phyloP scores from a whole-genome alignment of 1,140 invertebrate species.

The Rhynchophorus ferrugineus region DNA sequence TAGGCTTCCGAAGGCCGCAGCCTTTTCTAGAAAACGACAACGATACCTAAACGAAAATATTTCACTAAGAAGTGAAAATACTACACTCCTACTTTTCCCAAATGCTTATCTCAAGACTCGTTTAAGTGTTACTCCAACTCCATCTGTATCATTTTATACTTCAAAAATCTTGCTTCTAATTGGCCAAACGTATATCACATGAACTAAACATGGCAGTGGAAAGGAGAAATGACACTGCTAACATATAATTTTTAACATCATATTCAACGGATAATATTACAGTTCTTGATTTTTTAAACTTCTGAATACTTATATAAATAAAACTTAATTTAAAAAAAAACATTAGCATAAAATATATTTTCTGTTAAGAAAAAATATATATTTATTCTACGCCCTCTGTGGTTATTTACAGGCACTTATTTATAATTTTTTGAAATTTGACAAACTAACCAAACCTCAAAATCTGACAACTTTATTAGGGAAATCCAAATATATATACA shows the following conservation, averaged over 20 bases:
- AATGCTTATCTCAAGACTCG: not conserved
- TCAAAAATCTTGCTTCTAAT: not conserved
- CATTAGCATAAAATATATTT: too few relatives aligned
- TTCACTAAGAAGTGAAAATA: slow-evolving; percentile 8
- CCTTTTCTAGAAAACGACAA: slow-evolving; percentile 29
- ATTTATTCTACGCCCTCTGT: too few relatives aligned
- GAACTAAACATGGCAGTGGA: not conserved
- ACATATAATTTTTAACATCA: too few relatives aligned
- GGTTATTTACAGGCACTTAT: too few relatives aligned
- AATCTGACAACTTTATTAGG: not conserved
- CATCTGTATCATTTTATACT: not conserved
- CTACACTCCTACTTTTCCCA: slow-evolving; percentile 3
- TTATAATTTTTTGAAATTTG: too few relatives aligned
- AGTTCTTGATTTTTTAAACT: too few relatives aligned
- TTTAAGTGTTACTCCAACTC: not conserved
- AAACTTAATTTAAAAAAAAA: too few relatives aligned
- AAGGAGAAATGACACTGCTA: too few relatives aligned
- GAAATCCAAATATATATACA: not conserved
- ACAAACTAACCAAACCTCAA: not conserved
- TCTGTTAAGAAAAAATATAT: too few relatives aligned
- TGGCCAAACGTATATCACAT: not conserved
- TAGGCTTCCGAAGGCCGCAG: slow-evolving; percentile 34
- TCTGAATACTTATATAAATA: too few relatives aligned
- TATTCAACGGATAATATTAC: too few relatives aligned
- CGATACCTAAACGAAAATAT: slow-evolving; percentile 11